A percentile compares a stretch with the other conserved stretches of the same genome.
Evolutionary conservation across 2,113 vertebrate genomes (phyloP).

Genomic region (Rhinoderma darwinii): DNA sequence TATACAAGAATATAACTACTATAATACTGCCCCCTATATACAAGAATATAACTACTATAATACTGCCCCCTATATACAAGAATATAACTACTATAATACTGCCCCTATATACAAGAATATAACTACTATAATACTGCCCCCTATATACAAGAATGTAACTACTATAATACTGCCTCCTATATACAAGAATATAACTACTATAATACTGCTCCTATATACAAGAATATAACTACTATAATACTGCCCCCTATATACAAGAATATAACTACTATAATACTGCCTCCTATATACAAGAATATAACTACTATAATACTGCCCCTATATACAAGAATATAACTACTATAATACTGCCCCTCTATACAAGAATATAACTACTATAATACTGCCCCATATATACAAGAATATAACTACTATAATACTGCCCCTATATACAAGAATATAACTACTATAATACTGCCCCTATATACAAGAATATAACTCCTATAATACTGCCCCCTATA

Average conservation of each 20-base stretch:
- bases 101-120: not conserved
- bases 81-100: no score
- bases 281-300: no score
- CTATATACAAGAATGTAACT: not conserved
- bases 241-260: not conserved
- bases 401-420: no score
- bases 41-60: not conserved
- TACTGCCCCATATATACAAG: no score
- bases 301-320: not conserved
- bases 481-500: not conserved
- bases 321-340: no score
- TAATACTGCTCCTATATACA: no score
- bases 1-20: not conserved
- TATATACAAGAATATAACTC: not conserved
- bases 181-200: no score
- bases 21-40: not conserved
- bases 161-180: not conserved
- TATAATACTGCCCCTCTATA: no score
- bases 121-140: slow-evolving; percentile 9
- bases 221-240: slow-evolving; percentile 18
- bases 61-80: no score
- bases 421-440: no score
- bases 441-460: no score
- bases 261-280: slow-evolving; percentile 19
- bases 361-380: slow-evolving; percentile 13